Conservation (phyloP, 2,797 vertebrate genomes). For the Acipenser transmontanus region DNA sequence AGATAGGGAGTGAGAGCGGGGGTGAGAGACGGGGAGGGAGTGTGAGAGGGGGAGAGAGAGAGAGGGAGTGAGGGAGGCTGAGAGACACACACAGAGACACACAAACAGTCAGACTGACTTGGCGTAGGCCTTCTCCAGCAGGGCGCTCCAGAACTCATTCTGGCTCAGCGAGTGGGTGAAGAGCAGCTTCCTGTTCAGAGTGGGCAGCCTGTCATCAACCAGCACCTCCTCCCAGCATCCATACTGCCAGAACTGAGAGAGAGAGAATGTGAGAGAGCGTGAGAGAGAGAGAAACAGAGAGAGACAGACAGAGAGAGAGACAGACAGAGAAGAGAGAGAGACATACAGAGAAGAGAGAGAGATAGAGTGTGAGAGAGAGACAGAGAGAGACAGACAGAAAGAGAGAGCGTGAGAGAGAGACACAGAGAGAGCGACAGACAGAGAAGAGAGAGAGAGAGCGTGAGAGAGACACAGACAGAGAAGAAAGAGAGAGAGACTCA, state of each 20-base stretch:
- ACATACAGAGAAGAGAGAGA: too few species aligned
- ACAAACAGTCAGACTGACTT: slow-evolving; percentile 55
- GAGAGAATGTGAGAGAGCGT: slow-evolving; percentile 13
- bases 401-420: not conserved
- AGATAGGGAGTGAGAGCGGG: not conserved
- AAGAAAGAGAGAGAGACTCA: too few species aligned
- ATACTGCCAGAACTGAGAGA: slow-evolving; percentile 75
- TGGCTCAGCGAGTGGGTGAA: slow-evolving; percentile 67
- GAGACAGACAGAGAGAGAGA: too few species aligned
- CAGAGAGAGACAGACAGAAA: too few species aligned
- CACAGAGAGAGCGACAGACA: not conserved
- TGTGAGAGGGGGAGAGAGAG: not conserved
- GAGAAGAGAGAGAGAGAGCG: not conserved
- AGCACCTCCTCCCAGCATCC: slow-evolving; percentile 77
- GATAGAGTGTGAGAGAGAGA: too few species aligned
- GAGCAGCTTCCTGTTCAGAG: slow-evolving; percentile 62
- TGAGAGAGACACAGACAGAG: not conserved
- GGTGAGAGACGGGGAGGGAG: not conserved
- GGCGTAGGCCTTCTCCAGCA: slow-evolving; percentile 76
- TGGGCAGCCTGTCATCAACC: slow-evolving; percentile 71
- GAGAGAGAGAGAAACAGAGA: not conserved
- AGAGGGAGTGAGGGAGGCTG: not conserved
- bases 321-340: too few species aligned
- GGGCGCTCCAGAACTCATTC: slow-evolving; percentile 70
- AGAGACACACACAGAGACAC: not conserved